A percentile compares a stretch with the other conserved stretches of the same genome.
These are phyloP conservation scores for Pipa parva DNA, from an alignment of 2,113 vertebrate genomes.

Conservation along the genomic window DNA sequence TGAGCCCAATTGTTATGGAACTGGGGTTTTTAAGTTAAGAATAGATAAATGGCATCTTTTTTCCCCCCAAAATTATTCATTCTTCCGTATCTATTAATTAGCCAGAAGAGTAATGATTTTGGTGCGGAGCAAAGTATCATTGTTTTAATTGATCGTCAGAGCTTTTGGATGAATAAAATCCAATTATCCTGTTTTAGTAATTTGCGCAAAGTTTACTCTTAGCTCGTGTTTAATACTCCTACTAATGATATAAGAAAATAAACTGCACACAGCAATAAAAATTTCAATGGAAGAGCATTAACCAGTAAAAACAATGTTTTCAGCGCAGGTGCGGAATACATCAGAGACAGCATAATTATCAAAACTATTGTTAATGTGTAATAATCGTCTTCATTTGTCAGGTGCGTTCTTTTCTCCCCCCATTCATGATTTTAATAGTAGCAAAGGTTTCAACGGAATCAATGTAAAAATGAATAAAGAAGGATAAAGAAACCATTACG, in stretches of 20 bases:
- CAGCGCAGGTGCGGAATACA: neutral
- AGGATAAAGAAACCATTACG: too few species aligned
- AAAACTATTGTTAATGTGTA: neutral
- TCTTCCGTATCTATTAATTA: conserved; percentile 51
- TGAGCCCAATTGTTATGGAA: too few species aligned
- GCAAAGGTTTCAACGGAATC: too few species aligned
- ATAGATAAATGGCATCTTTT: neutral
- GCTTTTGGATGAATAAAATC: conserved; percentile 61
- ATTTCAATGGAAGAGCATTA: neutral
- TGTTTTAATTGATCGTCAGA: conserved; percentile 55
- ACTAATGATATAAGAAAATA: conserved; percentile 55
- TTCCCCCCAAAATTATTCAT: neutral
- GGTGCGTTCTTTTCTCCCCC: too few species aligned
- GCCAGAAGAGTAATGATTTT: conserved; percentile 52
- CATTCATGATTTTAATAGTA: too few species aligned
- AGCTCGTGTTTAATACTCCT: conserved; percentile 54
- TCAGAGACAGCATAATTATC: neutral
- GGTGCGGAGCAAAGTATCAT: conserved; percentile 49
- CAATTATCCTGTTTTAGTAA: conserved; percentile 60
- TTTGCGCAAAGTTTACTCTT: conserved; percentile 57
- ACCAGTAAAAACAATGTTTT: neutral
- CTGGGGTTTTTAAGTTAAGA: too few species aligned
- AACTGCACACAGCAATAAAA: conserved; percentile 53
- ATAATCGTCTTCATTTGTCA: neutral
- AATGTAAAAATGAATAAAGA: too few species aligned